A percentile compares a stretch with the other conserved stretches of the same genome.
These are phyloP conservation scores for Callyntrura sp. DNA, from an alignment of 2,888 invertebrate species.

Conservation along the genomic window DNA sequence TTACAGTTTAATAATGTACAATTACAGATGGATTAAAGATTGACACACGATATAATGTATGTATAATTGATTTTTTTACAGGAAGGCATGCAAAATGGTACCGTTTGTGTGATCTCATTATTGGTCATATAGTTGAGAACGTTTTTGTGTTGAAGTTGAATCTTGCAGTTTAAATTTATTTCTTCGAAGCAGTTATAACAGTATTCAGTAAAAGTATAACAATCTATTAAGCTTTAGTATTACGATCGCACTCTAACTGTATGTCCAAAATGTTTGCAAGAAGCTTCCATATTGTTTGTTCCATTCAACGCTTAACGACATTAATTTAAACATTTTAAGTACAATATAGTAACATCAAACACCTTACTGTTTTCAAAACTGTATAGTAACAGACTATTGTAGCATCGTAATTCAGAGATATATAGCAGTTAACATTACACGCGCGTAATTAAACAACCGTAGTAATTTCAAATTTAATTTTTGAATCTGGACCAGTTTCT, in stretches of 20 bases:
- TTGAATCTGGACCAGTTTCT: constrained; percentile 29
- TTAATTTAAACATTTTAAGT: constrained; percentile 18
- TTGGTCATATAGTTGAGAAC: constrained; percentile 74
- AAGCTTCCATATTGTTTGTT: constrained; percentile 2
- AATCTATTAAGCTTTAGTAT: neutral
- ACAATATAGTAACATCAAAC: neutral
- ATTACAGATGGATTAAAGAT: constrained; percentile 12
- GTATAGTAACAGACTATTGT: neutral
- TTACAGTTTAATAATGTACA: constrained; percentile 6
- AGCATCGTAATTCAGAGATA: neutral
- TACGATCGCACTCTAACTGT: neutral
- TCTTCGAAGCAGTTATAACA: neutral
- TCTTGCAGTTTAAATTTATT: neutral
- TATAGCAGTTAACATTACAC: neutral
- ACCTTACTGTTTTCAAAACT: neutral
- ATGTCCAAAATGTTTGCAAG: constrained; percentile 24
- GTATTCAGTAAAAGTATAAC: constrained; percentile 5
- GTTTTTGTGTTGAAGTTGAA: constrained; percentile 10
- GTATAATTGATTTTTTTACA: constrained; percentile 48
- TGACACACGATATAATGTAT: constrained; percentile 34
- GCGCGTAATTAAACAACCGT: constrained; percentile 56
- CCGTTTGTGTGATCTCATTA: constrained; percentile 76
- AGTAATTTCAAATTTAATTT: constrained; percentile 58
- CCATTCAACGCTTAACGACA: neutral
- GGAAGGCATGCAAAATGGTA: constrained; percentile 79